A percentile compares a stretch with the other conserved stretches of the same genome.
phyloP scores from a whole-genome alignment of 1,140 invertebrate genomes.

The Magallana angulata region DNA sequence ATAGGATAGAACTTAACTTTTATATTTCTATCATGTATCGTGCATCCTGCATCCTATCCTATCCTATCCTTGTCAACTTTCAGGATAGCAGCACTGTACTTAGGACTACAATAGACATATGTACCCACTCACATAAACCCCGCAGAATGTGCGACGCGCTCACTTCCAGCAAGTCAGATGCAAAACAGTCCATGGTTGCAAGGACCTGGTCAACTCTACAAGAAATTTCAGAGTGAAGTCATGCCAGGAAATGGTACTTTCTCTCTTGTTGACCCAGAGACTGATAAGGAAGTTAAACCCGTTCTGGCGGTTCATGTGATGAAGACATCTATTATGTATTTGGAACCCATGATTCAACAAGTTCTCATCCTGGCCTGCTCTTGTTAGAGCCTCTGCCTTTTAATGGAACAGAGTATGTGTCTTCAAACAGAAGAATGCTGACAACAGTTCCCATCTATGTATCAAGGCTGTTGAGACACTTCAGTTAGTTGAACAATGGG shows the following conservation, averaged over 20 bases:
- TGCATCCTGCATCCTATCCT: too few species aligned
- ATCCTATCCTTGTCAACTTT: too few species aligned
- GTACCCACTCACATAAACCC: slow-evolving; percentile 47
- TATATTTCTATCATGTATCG: too few species aligned
- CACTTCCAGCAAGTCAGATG: neutral
- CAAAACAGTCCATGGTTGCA: slow-evolving; percentile 37
- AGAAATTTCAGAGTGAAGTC: neutral
- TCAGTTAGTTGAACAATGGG: neutral
- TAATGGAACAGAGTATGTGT: neutral
- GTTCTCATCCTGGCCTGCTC: neutral
- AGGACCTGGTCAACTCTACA: slow-evolving; percentile 2
- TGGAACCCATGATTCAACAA: neutral
- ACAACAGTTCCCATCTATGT: neutral
- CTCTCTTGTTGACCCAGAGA: slow-evolving; percentile 35
- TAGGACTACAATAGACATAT: slow-evolving; percentile 44
- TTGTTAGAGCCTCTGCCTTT: neutral
- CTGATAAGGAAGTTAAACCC: slow-evolving; percentile 44
- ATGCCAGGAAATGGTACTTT: neutral
- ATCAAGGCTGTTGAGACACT: neutral
- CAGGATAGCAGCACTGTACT: too few species aligned
- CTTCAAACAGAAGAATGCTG: neutral
- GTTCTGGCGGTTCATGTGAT: neutral
- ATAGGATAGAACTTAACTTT: too few species aligned
- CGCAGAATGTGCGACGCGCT: slow-evolving; percentile 47
- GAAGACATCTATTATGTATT: neutral